phyloP scores from a whole-genome alignment of 2,113 vertebrate species.

The Coptodon rendalli region DNA sequence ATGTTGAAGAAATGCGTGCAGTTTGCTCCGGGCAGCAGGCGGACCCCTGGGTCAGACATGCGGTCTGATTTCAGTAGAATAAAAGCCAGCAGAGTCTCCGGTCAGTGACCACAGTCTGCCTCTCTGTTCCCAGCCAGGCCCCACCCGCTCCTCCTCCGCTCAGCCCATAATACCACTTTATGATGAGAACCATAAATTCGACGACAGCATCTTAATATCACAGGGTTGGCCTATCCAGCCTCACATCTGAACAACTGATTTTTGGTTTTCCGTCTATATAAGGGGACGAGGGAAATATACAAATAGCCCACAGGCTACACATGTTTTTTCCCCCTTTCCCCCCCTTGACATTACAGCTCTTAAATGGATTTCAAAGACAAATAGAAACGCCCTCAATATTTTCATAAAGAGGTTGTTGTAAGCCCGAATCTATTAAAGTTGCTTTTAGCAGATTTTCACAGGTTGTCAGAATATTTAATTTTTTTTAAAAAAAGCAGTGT shows the following conservation, averaged over 20 bases:
- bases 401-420: not conserved
- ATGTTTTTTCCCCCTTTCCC: rapidly evolving
- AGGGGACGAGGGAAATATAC: not conserved
- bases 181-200: slow-evolving; percentile 35
- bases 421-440: not conserved
- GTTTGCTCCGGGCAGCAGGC: slow-evolving; percentile 31
- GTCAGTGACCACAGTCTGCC: slow-evolving; percentile 56
- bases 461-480: not conserved
- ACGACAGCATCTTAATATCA: slow-evolving; percentile 14
- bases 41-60: slow-evolving; percentile 60
- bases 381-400: not conserved
- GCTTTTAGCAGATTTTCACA: not conserved
- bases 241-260: not conserved
- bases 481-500: not conserved
- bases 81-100: slow-evolving; percentile 44
- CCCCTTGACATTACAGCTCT: not conserved
- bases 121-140: slow-evolving; percentile 56
- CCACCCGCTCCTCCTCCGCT: slow-evolving; percentile 68
- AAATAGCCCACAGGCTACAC: not conserved
- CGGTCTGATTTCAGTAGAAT: slow-evolving; percentile 46
- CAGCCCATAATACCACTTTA: slow-evolving; percentile 42
- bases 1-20: not conserved
- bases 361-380: not conserved
- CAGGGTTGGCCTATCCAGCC: not conserved
- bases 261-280: not conserved